Evolutionary conservation across 2,888 invertebrate genomes (phyloP).

Genomic region (Isotomurus palustris): DNA sequence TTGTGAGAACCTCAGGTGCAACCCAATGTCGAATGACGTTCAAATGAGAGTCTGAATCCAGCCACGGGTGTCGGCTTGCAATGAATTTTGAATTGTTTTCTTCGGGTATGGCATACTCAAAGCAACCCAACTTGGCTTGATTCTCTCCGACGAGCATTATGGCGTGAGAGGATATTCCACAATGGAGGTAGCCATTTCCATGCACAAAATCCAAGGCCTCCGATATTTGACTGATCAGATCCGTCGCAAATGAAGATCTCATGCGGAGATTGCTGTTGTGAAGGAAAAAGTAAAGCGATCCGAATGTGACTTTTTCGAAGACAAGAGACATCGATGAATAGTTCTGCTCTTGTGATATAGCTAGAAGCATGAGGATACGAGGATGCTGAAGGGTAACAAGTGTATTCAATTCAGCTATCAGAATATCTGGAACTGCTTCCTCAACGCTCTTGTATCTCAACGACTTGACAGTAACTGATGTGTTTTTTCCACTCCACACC

Average conservation of each 20-base stretch:
- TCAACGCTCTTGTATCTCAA: constrained; percentile 33
- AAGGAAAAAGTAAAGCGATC: constrained; percentile 51
- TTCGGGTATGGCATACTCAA: constrained; percentile 49
- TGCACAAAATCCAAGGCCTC: constrained; percentile 52
- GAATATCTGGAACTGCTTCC: constrained; percentile 49
- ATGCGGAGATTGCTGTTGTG: constrained; percentile 45
- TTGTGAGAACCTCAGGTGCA: constrained; percentile 52
- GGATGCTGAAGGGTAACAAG: constrained; percentile 47
- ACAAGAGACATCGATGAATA: constrained; percentile 51
- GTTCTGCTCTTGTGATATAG: constrained; percentile 50
- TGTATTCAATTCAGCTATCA: constrained; percentile 50
- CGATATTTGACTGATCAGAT: constrained; percentile 48
- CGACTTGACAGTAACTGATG: constrained; percentile 45
- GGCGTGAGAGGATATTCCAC: constrained; percentile 52
- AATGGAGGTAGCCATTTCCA: constrained; percentile 51
- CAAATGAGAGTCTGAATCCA: constrained; percentile 34
- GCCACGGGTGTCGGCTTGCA: constrained; percentile 22
- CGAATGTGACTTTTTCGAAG: constrained; percentile 51
- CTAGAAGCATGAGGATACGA: constrained; percentile 51
- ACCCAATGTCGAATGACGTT: constrained; percentile 50
- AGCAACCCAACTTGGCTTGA: constrained; percentile 52
- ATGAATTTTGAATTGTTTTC: neutral
- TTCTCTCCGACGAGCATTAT: constrained; percentile 49
- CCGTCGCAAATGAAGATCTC: constrained; percentile 25
- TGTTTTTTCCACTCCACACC: constrained; percentile 42